These are phyloP conservation scores for Globodera ellingtonae DNA, from an alignment of 1,140 invertebrate species.

Conservation along the genomic window DNA sequence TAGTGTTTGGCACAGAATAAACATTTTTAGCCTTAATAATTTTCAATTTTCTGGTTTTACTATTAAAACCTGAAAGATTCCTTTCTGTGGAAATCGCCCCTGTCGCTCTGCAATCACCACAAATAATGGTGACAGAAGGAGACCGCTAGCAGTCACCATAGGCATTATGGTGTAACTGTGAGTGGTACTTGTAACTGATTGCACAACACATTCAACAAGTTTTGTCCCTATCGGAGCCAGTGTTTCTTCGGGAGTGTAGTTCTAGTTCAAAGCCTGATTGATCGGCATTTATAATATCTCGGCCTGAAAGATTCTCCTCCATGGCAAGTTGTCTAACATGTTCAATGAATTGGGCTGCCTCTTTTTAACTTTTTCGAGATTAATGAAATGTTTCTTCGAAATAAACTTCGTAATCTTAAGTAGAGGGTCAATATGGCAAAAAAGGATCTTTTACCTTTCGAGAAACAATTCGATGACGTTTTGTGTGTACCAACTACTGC, in stretches of 20 bases:
- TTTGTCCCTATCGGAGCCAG: not conserved
- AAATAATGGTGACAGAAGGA: not conserved
- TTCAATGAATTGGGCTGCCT: too few species aligned
- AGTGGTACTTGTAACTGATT: not conserved
- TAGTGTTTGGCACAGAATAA: too few species aligned
- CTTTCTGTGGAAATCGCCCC: not conserved
- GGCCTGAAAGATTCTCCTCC: too few species aligned
- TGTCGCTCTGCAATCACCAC: not conserved
- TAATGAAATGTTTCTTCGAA: too few species aligned
- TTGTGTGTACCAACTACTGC: too few species aligned
- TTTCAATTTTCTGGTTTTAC: not conserved
- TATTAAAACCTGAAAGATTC: not conserved
- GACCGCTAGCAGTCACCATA: not conserved
- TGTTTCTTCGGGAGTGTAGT: not conserved
- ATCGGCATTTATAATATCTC: too few species aligned
- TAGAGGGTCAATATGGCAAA: too few species aligned
- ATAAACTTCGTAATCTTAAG: too few species aligned
- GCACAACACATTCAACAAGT: not conserved
- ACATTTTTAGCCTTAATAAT: not conserved
- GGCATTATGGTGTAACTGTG: not conserved
- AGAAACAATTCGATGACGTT: too few species aligned
- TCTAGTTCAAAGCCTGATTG: not conserved
- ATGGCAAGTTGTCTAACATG: too few species aligned
- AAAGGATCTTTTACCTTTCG: too few species aligned
- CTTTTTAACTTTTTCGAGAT: too few species aligned